Percentiles rank a stretch among this genome's conserved stretches.
phyloP scores from a whole-genome alignment of 2,113 vertebrate species.

The Ptychochromis oligacanthus region DNA sequence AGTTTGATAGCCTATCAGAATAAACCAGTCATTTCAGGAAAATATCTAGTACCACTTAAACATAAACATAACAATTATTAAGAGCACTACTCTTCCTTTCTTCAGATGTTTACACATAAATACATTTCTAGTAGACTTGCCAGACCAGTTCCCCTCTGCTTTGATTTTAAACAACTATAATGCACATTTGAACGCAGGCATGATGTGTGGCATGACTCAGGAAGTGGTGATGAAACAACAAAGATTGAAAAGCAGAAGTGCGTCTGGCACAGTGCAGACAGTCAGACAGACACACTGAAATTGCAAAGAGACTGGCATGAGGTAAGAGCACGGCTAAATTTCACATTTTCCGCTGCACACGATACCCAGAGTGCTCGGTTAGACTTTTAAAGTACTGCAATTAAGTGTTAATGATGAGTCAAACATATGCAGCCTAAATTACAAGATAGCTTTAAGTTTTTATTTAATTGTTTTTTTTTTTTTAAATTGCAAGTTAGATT shows the following conservation, averaged over 20 bases:
- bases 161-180: background rate
- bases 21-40: background rate
- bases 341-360: conserved; percentile 3
- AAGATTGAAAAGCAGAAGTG: conserved; percentile 67
- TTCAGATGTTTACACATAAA: background rate
- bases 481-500: background rate
- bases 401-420: background rate
- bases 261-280: conserved; percentile 50
- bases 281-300: conserved; percentile 18
- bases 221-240: conserved; percentile 75
- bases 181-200: background rate
- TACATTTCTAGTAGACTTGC: background rate
- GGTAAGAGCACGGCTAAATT: conserved; percentile 46
- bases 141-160: background rate
- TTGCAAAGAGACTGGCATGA: background rate
- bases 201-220: conserved; percentile 52
- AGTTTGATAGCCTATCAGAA: no score
- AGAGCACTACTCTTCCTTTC: background rate
- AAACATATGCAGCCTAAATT: background rate
- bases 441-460: background rate
- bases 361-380: background rate
- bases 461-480: background rate
- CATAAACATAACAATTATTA: background rate
- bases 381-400: background rate
- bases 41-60: background rate